A percentile compares a stretch with the other conserved stretches of the same genome.
phyloP scores from a whole-genome alignment of 2,888 invertebrate genomes.

The Malacosoma neustria region DNA sequence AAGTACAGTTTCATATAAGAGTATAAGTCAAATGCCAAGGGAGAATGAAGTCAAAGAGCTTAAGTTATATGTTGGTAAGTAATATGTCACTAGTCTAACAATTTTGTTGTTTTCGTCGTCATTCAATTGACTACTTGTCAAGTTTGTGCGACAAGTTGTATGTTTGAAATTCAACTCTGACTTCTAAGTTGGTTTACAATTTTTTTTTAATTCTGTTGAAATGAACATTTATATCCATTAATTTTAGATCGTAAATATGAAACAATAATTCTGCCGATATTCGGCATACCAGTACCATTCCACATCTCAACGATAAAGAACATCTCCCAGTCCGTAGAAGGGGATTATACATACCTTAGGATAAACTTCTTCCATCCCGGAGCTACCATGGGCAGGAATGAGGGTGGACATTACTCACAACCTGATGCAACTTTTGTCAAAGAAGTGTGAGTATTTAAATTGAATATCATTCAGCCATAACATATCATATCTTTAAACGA shows the following conservation, averaged over 20 bases:
- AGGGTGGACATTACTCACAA: slow-evolving; percentile 92
- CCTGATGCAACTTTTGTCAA: slow-evolving; percentile 98
- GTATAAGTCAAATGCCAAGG: slow-evolving; percentile 91
- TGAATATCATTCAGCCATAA: too few relatives aligned
- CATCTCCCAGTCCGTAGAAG: slow-evolving; percentile 98
- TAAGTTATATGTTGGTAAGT: slow-evolving; percentile 94
- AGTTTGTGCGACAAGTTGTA: too few relatives aligned
- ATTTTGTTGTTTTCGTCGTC: too few relatives aligned
- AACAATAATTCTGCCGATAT: slow-evolving; percentile 97
- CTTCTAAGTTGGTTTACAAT: not conserved
- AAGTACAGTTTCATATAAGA: slow-evolving; percentile 96
- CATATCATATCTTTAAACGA: too few relatives aligned
- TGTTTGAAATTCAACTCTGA: too few relatives aligned
- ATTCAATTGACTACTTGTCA: not conserved
- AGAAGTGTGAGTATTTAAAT: slow-evolving; percentile 85
- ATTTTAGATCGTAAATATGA: slow-evolving; percentile 94
- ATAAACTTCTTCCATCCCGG: slow-evolving; percentile 99
- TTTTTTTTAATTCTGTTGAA: not conserved
- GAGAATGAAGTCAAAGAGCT: slow-evolving; percentile 95
- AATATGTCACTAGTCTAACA: too few relatives aligned
- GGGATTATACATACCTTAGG: slow-evolving; percentile 98
- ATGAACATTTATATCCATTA: slow-evolving; percentile 7
- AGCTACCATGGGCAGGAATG: slow-evolving; percentile 94
- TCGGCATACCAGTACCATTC: slow-evolving; percentile 96
- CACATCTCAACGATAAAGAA: slow-evolving; percentile 99